Base-by-base conservation (phyloP, 2,797 vertebrate genomes). In the Mastacembelus armatus region DNA sequence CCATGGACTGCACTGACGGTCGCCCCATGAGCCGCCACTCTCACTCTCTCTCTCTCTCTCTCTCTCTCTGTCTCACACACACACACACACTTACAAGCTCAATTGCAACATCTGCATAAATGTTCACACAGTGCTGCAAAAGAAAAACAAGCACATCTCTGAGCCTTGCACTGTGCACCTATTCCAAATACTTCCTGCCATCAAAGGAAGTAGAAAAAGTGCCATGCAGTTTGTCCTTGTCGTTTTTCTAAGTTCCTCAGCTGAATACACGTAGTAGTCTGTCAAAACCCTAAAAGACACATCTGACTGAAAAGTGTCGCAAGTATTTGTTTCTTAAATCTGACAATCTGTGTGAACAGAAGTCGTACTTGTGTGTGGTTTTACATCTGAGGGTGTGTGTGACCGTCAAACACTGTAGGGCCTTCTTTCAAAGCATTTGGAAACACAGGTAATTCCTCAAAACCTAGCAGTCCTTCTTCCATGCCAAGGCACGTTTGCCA, bases 371-470 rank as follows among this genome's bases (percentile, higher is more conserved):
- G 19, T 44, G 49, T 22, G 33, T 66, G 30, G 39, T n/a, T n/a
- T n/a, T n/a, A n/a, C n/a, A n/a, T 19, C 16, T 24, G 44, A 26
- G 27, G 18, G 45, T n/a, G 35, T 33, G 35, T 45, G 47, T 8
- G 26, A 24, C 16, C 43, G 44, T 21, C 3, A 1, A 63, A 72
- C 24, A 24, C 36, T 26, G 21, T 29, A 49, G 32, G 42, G 22
- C 44, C 16, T 26, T 49, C 45, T 64, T 72, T 84, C 71, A 80
- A 61, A 80, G 66, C 80, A 69, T 66, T 40, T 76, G 72, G 40
- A 78, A 76, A 85, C 68, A 80, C 78, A 80, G 75, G 83, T 79
- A 85, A 62, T 58, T 81, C 70, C 61, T 86, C 38, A 66, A 62
- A 82, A 69, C 65, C 61, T 71, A 81, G 68, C 79, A 58, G 44